Evolutionary conservation across 2,888 invertebrate genomes (phyloP), one percentile per base, ranked within the genome.

Genomic region (Amblyjoppa fuscipennis): DNA sequence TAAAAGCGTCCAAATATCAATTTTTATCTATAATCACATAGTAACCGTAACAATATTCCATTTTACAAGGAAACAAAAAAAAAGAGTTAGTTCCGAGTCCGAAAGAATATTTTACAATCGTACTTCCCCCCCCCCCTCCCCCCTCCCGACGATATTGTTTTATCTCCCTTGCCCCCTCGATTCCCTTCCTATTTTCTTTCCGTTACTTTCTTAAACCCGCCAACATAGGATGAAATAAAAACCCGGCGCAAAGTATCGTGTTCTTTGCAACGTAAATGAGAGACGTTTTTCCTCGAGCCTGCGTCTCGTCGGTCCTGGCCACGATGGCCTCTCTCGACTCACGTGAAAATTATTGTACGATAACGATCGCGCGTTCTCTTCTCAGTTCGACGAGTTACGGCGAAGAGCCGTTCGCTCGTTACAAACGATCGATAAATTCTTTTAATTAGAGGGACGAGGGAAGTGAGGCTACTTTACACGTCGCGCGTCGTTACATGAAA

Each of bases 401-500:
- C 34, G 1, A 2, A 34, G 20, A n/a, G 53, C 20, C 56, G 68
- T 11, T 31, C n/a, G 61, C 76, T 78, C 31, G 11, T 49, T 34
- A 61, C 4, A 69, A 71, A 70, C 83, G 81, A 87, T 89, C 81
- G 85, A 86, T 89, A 89, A 89, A 90, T 91, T 90, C 87, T 88
- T 89, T 89, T 86, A 85, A 86, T 87, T 71, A 77, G 88, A 89
- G 88, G 88, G 89, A 89, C 89, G 87, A 90, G 90, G 90, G 90
- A 81, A 89, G 91, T 89, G 91, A 90, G 89, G 91, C 92, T 92
- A 93, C 90, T 90, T 91, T 85, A 88, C 80, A 88, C 89, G 89
- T 91, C 91, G 92, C 93, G 93, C 93, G 91, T 90, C 90, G 94
- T 95, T 96, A 96, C 96, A 96, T 96, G 93, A 96, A 96, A 92